Percentiles rank a stretch among this genome's conserved stretches.
phyloP scores from a whole-genome alignment of 1,140 invertebrate species.

The Papilio helenus region DNA sequence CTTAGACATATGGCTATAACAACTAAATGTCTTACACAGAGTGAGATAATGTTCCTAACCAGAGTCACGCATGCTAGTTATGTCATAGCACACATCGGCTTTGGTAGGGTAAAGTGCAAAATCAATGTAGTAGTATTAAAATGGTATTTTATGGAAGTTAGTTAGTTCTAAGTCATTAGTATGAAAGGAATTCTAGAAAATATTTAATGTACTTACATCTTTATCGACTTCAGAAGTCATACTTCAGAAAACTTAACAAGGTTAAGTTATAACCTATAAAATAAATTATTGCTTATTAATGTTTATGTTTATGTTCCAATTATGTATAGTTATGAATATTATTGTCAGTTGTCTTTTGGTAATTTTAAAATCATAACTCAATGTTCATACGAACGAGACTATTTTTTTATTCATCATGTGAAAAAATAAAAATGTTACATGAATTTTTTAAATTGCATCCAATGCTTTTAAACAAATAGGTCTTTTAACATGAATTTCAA shows the following conservation, averaged over 20 bases:
- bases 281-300: background rate
- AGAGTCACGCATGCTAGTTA: slow-evolving; percentile 72
- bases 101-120: slow-evolving; percentile 69
- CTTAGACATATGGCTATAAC: slow-evolving; percentile 65
- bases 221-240: background rate
- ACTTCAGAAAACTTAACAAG: background rate
- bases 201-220: background rate
- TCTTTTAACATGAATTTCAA: too few relatives aligned
- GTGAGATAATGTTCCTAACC: slow-evolving; percentile 77
- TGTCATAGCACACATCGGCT: slow-evolving; percentile 72
- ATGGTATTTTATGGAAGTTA: too few relatives aligned
- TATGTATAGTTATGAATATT: background rate
- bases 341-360: slow-evolving; percentile 48
- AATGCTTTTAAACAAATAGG: too few relatives aligned
- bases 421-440: background rate
- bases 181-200: background rate
- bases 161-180: too few relatives aligned
- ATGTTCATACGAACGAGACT: slow-evolving; percentile 63
- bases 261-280: slow-evolving; percentile 15
- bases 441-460: too few relatives aligned
- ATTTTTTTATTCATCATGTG: slow-evolving; percentile 52
- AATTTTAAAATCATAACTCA: slow-evolving; percentile 54
- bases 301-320: background rate
- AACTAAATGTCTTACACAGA: slow-evolving; percentile 73
- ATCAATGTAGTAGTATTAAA: too few relatives aligned